Evolutionary conservation across 2,888 invertebrate genomes (phyloP).

Genomic region (Heliconius cydno): DNA sequence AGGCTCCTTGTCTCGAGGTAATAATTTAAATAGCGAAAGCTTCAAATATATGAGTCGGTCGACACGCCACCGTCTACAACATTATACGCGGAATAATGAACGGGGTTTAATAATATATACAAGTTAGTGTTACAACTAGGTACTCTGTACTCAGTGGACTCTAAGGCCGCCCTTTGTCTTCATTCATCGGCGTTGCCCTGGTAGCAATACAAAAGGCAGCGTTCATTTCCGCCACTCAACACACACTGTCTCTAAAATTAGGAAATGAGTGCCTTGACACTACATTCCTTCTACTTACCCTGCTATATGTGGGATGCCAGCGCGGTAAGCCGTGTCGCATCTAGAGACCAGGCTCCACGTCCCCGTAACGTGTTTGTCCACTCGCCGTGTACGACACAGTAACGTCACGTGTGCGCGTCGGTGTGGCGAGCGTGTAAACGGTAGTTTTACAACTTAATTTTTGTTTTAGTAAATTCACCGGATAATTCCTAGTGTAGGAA

Average conservation of each 20-base stretch:
- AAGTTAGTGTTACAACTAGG: not conserved
- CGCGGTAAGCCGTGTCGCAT: too few species aligned
- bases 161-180: too few species aligned
- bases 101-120: not conserved
- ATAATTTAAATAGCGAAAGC: constrained; percentile 6
- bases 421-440: too few species aligned
- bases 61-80: not conserved
- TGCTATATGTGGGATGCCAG: not conserved
- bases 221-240: too few species aligned
- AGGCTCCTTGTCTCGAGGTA: constrained; percentile 9
- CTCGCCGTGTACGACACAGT: not conserved
- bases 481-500: not conserved
- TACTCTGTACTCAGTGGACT: too few species aligned
- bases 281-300: too few species aligned
- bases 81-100: not conserved
- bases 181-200: too few species aligned
- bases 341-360: not conserved
- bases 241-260: too few species aligned
- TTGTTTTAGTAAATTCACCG: not conserved
- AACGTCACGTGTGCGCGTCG: too few species aligned
- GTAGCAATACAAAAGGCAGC: too few species aligned
- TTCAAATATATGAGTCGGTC: constrained; percentile 8
- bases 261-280: too few species aligned
- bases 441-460: not conserved
- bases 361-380: not conserved